Evolutionary conservation across 2,888 invertebrate genomes (phyloP).

Genomic region (Limnephilus rhombicus): DNA sequence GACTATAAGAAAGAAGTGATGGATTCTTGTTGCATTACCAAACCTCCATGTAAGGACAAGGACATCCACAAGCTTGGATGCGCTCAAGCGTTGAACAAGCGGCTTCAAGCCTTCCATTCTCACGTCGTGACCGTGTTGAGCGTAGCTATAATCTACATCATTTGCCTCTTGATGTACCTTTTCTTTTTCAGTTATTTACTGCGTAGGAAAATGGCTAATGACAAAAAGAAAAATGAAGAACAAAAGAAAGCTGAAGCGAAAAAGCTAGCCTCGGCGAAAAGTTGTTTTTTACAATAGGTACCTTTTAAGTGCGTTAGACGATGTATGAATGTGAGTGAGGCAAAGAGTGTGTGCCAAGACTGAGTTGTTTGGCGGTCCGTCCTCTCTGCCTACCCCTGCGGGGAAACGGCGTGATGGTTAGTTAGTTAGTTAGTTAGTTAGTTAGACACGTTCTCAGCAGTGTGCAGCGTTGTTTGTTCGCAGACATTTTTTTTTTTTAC

Average conservation of each 20-base stretch:
- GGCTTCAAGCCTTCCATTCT: not conserved
- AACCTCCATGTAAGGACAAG: not conserved
- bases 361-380: no score
- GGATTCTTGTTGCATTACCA: not conserved
- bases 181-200: not conserved
- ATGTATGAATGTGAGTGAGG: no score
- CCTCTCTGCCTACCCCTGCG: no score
- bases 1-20: conserved; percentile 12
- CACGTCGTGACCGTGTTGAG: not conserved
- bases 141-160: not conserved
- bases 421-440: no score
- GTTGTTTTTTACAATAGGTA: no score
- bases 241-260: not conserved
- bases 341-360: no score
- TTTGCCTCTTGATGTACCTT: not conserved
- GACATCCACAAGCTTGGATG: not conserved
- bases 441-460: no score
- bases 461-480: no score
- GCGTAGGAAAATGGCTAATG: not conserved
- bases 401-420: no score
- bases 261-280: no score
- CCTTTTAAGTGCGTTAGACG: no score
- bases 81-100: not conserved
- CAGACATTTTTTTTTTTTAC: no score
- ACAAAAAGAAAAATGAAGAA: not conserved